Evolutionary conservation across 2,888 invertebrate species (phyloP).

Genomic region (Adineta ricciae): DNA sequence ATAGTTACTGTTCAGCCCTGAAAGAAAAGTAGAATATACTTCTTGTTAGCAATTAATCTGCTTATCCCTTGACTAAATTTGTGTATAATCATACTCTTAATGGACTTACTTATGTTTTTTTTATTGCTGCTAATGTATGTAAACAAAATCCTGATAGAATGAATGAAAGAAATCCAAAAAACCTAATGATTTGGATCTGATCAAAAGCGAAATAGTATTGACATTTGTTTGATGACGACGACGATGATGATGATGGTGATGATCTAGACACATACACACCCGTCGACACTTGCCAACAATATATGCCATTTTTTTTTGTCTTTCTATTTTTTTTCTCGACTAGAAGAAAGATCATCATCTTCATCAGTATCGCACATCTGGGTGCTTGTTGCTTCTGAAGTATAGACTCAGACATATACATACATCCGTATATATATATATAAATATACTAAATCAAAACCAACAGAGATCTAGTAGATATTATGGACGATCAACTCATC

Average conservation of each 20-base stretch:
- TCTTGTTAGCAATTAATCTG: neutral
- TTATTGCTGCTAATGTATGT: neutral
- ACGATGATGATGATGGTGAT: neutral
- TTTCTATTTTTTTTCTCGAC: neutral
- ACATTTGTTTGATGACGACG: conserved; percentile 4
- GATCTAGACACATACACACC: neutral
- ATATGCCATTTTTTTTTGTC: neutral
- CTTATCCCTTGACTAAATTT: neutral
- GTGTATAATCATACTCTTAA: neutral
- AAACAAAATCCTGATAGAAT: neutral
- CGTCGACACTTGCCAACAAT: neutral
- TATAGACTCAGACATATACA: neutral
- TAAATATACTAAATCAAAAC: neutral
- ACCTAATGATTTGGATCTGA: neutral
- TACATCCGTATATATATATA: neutral
- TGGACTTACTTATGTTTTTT: neutral
- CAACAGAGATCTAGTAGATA: neutral
- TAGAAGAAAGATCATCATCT: neutral
- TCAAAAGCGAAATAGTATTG: neutral
- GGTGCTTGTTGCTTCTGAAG: neutral
- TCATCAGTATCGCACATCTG: neutral
- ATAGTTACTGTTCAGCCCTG: too few species aligned
- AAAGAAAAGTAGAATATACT: too few species aligned
- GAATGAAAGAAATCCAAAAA: neutral
- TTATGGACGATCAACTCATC: neutral